These are phyloP conservation scores for Mystacides longicornis DNA, from an alignment of 2,888 invertebrate species.

Conservation along the genomic window DNA sequence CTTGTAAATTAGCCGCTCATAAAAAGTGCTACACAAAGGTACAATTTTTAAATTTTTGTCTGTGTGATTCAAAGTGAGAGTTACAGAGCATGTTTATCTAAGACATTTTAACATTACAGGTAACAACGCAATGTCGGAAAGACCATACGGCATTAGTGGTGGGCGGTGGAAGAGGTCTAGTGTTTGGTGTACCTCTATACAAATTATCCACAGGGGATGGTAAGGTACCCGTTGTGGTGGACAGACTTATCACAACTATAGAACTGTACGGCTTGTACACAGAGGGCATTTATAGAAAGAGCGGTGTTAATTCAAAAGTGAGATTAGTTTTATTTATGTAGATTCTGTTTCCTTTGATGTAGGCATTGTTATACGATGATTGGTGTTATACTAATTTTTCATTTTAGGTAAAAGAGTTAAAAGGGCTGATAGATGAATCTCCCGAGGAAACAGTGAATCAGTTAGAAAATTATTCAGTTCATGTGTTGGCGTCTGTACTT, in stretches of 20 bases:
- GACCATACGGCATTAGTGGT: conserved; percentile 39
- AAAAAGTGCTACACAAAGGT: conserved; percentile 87
- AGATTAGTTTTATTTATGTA: conserved; percentile 5
- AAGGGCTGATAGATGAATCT: conserved; percentile 65
- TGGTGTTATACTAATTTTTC: too few relatives aligned
- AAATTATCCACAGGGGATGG: conserved; percentile 66
- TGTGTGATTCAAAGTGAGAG: neutral
- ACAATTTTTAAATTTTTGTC: neutral
- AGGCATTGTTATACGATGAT: too few relatives aligned
- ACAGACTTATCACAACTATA: conserved; percentile 79
- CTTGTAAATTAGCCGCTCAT: conserved; percentile 87
- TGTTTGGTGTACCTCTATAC: conserved; percentile 76
- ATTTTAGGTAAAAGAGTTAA: conserved; percentile 61
- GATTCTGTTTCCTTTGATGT: neutral
- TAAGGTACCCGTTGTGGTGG: conserved; percentile 82
- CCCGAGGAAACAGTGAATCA: conserved; percentile 62
- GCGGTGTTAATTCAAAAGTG: conserved; percentile 75
- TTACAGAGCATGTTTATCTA: neutral
- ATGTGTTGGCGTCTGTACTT: conserved; percentile 82
- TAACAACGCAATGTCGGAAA: conserved; percentile 41
- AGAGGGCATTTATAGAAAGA: conserved; percentile 89
- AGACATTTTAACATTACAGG: conserved; percentile 30
- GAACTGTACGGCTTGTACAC: conserved; percentile 88
- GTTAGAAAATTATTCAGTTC: conserved; percentile 76
- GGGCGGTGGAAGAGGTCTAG: conserved; percentile 46